Percentiles rank a stretch among this genome's conserved stretches.
Evolutionary conservation across 2,113 vertebrate species (phyloP).

Genomic region (Aspiorhynchus laticeps): DNA sequence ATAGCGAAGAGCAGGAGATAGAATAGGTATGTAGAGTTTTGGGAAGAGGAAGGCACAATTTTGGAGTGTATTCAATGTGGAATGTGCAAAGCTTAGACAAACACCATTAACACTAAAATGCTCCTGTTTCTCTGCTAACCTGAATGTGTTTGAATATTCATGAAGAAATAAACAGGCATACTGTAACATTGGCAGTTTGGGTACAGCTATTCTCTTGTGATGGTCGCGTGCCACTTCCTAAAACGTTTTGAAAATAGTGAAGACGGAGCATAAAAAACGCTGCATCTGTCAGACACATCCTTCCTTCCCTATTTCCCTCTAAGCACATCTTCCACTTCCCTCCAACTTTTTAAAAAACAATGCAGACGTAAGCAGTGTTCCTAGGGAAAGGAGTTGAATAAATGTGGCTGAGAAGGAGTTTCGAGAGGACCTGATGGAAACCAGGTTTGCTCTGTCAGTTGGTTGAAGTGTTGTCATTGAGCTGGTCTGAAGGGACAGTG

Average conservation of each 20-base stretch:
- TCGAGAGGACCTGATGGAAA: neutral
- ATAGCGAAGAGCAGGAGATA: neutral
- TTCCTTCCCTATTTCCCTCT: constrained; percentile 59
- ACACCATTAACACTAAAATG: neutral
- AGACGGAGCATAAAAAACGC: constrained; percentile 47
- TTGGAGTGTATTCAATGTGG: neutral
- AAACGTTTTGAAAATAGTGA: constrained; percentile 42
- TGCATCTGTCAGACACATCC: constrained; percentile 60
- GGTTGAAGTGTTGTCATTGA: constrained; percentile 32
- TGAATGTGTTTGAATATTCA: neutral
- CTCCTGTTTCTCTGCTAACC: neutral
- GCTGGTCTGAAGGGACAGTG: constrained; percentile 17
- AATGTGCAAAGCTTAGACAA: constrained; percentile 5
- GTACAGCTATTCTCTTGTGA: constrained; percentile 39
- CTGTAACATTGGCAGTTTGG: constrained; percentile 28
- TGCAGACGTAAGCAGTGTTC: constrained; percentile 19
- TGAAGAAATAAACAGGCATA: constrained; percentile 10
- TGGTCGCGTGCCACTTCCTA: constrained; percentile 46
- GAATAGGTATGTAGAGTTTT: neutral
- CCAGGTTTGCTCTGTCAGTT: constrained; percentile 39
- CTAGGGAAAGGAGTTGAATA: constrained; percentile 46
- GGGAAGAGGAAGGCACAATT: neutral
- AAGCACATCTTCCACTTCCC: constrained; percentile 51
- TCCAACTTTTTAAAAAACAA: constrained; percentile 38
- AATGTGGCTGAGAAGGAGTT: constrained; percentile 33